Evolutionary conservation across 1,140 invertebrate genomes (phyloP).

Genomic region (Oedothorax gibbosus): DNA sequence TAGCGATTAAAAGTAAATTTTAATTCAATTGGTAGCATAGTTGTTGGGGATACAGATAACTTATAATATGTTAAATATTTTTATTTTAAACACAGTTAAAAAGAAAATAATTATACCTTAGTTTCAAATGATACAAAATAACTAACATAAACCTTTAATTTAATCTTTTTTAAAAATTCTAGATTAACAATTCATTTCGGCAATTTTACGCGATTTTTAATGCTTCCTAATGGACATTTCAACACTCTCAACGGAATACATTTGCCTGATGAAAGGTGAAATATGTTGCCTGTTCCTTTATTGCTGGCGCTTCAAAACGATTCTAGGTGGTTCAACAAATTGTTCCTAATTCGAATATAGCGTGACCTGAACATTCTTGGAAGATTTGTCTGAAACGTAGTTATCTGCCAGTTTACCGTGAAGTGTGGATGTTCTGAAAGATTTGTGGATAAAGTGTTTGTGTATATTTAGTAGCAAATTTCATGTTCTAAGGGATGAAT

Average conservation of each 20-base stretch:
- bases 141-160: background rate
- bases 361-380: background rate
- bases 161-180: background rate
- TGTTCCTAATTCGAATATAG: constrained; percentile 13
- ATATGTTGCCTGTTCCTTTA: background rate
- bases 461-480: too few species aligned
- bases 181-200: background rate
- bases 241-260: background rate
- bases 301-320: background rate
- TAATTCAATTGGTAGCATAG: too few species aligned
- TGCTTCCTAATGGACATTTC: background rate
- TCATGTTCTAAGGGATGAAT: too few species aligned
- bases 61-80: too few species aligned
- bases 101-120: background rate
- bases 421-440: too few species aligned
- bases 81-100: background rate
- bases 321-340: constrained; percentile 6
- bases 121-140: background rate
- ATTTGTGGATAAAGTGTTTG: too few species aligned
- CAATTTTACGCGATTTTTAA: background rate
- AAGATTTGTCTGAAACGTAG: background rate
- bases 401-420: too few species aligned
- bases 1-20: too few species aligned
- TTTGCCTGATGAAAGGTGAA: constrained; percentile 5
- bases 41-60: too few species aligned